phyloP scores from a whole-genome alignment of 1,140 invertebrate species.

The Portunus trituberculatus region DNA sequence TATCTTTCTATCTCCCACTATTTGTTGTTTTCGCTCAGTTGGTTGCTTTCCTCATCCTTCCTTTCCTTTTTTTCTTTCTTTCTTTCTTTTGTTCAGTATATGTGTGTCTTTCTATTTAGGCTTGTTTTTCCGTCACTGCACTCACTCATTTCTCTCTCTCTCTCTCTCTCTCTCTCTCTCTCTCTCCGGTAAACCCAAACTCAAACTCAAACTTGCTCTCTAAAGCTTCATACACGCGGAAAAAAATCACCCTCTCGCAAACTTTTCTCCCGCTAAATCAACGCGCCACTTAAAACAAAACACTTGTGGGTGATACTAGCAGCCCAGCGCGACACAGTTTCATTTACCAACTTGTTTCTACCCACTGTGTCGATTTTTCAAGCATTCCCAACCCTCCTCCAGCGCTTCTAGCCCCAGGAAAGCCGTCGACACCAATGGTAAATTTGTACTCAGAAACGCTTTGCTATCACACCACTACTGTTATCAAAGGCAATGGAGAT shows the following conservation, averaged over 20 bases:
- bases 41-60: not conserved
- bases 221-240: too few relatives aligned
- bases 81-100: not conserved
- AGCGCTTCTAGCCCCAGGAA: too few relatives aligned
- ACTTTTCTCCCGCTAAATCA: not conserved
- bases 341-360: not conserved
- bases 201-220: too few relatives aligned
- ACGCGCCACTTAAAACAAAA: not conserved
- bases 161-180: conserved; percentile 20
- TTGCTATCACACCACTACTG: too few relatives aligned
- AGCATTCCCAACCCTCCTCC: not conserved
- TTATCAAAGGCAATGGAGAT: too few relatives aligned
- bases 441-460: too few relatives aligned
- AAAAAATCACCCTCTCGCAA: not conserved
- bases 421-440: too few relatives aligned
- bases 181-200: not conserved
- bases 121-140: not conserved
- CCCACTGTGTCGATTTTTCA: not conserved
- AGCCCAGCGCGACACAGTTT: not conserved
- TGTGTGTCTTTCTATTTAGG: not conserved
- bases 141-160: not conserved
- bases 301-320: not conserved
- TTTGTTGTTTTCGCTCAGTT: not conserved
- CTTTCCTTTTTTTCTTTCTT: not conserved
- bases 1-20: not conserved